Percentiles rank a stretch among this genome's conserved stretches.
These are phyloP conservation scores for Pitta sordida DNA, from an alignment of 2,113 vertebrate genomes.

Conservation along the genomic window DNA sequence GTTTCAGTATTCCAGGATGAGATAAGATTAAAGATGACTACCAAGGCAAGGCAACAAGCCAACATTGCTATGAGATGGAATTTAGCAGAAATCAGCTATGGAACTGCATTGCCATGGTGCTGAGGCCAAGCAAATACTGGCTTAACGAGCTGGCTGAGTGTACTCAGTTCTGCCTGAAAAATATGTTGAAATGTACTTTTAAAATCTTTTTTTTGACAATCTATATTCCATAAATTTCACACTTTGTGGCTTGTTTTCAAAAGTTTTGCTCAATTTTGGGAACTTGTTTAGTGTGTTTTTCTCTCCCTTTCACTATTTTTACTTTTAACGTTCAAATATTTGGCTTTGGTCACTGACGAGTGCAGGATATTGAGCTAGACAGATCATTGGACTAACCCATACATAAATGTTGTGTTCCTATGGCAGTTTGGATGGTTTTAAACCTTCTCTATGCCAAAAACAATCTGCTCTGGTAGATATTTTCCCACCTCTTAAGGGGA, in stretches of 20 bases:
- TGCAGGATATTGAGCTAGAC: background rate
- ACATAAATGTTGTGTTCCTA: background rate
- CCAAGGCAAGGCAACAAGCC: background rate
- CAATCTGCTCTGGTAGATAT: background rate
- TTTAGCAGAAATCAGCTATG: background rate
- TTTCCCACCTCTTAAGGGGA: background rate
- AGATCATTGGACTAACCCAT: background rate
- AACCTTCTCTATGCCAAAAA: background rate
- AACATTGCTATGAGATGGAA: background rate
- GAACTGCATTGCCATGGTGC: background rate
- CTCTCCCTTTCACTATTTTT: background rate
- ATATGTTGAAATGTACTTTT: background rate
- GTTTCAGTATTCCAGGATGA: background rate
- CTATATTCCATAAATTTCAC: background rate
- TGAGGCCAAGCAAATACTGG: conserved; percentile 14
- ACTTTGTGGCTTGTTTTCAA: background rate
- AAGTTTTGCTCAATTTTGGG: background rate
- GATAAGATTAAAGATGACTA: background rate
- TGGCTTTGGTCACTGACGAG: background rate
- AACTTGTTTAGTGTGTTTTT: background rate
- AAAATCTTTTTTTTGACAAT: background rate
- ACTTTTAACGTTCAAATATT: background rate
- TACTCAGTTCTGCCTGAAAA: background rate
- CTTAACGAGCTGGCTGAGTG: background rate
- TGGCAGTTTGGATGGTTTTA: background rate